Evolutionary conservation across 1,140 invertebrate genomes (phyloP).

Genomic region (Drosophila paulistorum): DNA sequence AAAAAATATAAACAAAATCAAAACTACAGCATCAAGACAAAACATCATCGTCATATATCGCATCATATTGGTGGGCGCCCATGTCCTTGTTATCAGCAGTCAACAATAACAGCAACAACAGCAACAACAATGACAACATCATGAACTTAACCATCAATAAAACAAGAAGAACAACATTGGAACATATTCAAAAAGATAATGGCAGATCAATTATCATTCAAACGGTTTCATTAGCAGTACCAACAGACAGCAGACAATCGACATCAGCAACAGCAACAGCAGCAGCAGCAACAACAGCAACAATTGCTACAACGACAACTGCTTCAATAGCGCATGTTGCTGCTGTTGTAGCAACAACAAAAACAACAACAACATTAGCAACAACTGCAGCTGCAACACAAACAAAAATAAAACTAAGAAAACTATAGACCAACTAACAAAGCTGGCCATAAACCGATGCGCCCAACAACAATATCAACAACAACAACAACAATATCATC

Average conservation of each 20-base stretch:
- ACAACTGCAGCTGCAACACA: constrained; percentile 33
- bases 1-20: neutral
- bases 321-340: constrained; percentile 30
- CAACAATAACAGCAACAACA: constrained; percentile 39
- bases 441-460: constrained; percentile 4
- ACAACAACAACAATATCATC: constrained; percentile 19
- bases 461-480: constrained; percentile 11
- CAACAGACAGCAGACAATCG: constrained; percentile 5
- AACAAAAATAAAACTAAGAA: constrained; percentile 10
- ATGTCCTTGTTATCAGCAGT: constrained; percentile 48
- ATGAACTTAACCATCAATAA: neutral
- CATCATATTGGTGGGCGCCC: constrained; percentile 71
- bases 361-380: constrained; percentile 27
- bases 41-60: constrained; percentile 67
- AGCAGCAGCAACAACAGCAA: constrained; percentile 27
- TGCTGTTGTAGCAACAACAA: constrained; percentile 32
- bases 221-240: constrained; percentile 48
- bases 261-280: constrained; percentile 23
- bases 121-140: constrained; percentile 35
- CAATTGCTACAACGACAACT: constrained; percentile 27
- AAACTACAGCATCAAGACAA: constrained; percentile 65
- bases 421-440: neutral
- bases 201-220: constrained; percentile 30
- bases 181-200: constrained; percentile 18
- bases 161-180: constrained; percentile 13